Evolutionary conservation across 2,888 invertebrate species (phyloP).

Genomic region (Napeogenes inachia): DNA sequence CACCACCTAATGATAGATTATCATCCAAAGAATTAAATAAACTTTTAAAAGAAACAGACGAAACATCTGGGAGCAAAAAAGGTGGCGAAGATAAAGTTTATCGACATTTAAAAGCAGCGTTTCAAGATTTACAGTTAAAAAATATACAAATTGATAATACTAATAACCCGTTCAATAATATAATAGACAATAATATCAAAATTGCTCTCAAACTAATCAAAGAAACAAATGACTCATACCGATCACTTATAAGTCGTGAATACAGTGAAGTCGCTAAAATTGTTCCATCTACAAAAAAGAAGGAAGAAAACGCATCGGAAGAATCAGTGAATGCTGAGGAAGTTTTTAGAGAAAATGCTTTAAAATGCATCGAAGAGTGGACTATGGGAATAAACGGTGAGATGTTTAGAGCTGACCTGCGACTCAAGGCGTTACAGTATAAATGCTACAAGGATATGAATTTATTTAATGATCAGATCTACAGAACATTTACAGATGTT

Average conservation of each 20-base stretch:
- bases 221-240: conserved; percentile 54
- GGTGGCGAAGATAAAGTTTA: conserved; percentile 62
- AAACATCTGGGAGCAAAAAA: conserved; percentile 51
- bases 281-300: conserved; percentile 50
- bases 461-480: conserved; percentile 61
- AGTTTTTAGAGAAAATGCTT: conserved; percentile 57
- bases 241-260: conserved; percentile 55
- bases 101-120: conserved; percentile 52
- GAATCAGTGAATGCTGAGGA: conserved; percentile 51
- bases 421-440: conserved; percentile 57
- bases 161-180: conserved; percentile 65
- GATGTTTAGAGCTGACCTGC: conserved; percentile 65
- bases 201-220: conserved; percentile 56
- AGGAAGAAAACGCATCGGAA: conserved; percentile 48
- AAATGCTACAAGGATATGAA: conserved; percentile 64
- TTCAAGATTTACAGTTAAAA: conserved; percentile 58
- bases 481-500: conserved; percentile 63
- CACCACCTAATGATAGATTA: conserved; percentile 56
- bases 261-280: conserved; percentile 59
- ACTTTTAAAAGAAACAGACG: conserved; percentile 55
- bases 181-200: conserved; percentile 65
- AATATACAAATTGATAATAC: conserved; percentile 57
- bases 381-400: conserved; percentile 76
- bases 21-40: conserved; percentile 59
- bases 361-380: conserved; percentile 78